Conservation (phyloP, 2,113 vertebrate species). For the Ifrita kowaldi region DNA sequence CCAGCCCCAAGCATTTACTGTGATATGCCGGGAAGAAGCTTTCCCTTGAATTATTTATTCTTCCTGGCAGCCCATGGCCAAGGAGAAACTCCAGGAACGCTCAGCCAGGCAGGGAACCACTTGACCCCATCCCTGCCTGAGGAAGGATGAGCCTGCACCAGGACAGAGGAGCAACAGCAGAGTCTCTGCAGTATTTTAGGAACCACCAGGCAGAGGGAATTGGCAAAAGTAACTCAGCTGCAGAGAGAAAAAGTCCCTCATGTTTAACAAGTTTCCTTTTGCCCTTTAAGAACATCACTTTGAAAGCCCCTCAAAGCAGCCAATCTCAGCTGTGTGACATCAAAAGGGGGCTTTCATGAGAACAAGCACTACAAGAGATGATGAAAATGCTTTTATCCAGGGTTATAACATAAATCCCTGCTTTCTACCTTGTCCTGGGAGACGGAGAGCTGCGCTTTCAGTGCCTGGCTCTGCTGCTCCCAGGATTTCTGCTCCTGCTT, state of each 20-base stretch:
- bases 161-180: background rate
- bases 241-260: background rate
- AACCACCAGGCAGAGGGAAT: background rate
- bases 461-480: conserved; percentile 73
- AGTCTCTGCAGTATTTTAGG: background rate
- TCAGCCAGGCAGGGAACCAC: background rate
- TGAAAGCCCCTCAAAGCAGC: background rate
- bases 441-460: conserved; percentile 73
- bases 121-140: background rate
- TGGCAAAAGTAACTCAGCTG: background rate
- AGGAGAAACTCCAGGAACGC: background rate
- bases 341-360: background rate
- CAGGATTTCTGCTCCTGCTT: conserved; percentile 75
- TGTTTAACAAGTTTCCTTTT: background rate
- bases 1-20: background rate
- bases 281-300: background rate
- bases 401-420: accelerated
- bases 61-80: background rate
- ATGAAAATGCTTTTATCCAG: background rate
- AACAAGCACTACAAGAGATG: background rate
- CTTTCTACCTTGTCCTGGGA: conserved; percentile 80
- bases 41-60: background rate
- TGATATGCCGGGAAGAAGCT: background rate
- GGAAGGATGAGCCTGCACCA: background rate
- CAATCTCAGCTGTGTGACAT: background rate